Evolutionary conservation across 2,113 vertebrate species (phyloP), one percentile per base, ranked within the genome.

Genomic region (Lampris megalopsis): DNA sequence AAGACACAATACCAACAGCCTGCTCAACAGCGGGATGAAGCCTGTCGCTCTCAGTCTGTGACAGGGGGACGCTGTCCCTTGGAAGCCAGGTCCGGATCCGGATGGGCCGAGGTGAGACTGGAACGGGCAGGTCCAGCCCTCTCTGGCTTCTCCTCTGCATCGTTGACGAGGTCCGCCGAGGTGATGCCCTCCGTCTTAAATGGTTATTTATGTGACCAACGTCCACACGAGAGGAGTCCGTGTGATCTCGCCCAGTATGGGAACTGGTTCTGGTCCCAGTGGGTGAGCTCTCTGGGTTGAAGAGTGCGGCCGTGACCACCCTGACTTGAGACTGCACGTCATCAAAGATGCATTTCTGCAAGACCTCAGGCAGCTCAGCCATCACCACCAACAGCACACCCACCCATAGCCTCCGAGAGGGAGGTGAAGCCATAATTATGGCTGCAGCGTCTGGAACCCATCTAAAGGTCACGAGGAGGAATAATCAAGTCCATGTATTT

Each of bases 261-360:
- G 42, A 48, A 54, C 52, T 4, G 58, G 38, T 11, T 47, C 58
- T 54, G 43, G 61, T 58, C 66, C 53, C 3, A 0, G 2, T 54
- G 58, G 37, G 57, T 65, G 60, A 67, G 49, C 63, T 5, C 36
- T 43, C 10, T 10, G 43, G 47, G n/a, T 61, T 47, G 7, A 1
- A 8, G 61, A 63, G 59, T 43, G 76, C 2, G 10, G 86, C 67
- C 72, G 75, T 78, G 53, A 94, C 83, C 50, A 82, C 88, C 52
- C 71, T 74, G 52, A 88, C 45, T 69, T 75, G 79, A 47, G 83
- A 68, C 69, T 94, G 93, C n/a, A 93, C 87, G 38, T 93, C 80
- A 72, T 94, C 94, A 79, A 88, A 94, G 81, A 94, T 79, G 82
- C 94, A 94, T 72, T 72, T 93, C 58, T 82, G 90, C 57, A 62